A percentile compares a stretch with the other conserved stretches of the same genome.
phyloP scores from a whole-genome alignment of 2,113 vertebrate species.

The Etheostoma spectabile region DNA sequence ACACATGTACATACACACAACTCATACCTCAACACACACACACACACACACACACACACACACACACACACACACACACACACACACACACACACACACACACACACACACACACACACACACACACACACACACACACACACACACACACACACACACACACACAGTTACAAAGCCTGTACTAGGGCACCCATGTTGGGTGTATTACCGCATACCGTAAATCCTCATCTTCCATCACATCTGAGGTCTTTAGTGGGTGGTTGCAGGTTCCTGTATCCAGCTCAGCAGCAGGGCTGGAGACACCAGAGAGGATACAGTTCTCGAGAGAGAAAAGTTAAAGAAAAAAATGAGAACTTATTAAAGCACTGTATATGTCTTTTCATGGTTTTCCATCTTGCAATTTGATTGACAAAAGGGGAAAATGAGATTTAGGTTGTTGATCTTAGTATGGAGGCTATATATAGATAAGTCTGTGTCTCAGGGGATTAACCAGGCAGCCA shows the following conservation, averaged over 20 bases:
- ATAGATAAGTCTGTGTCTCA: constrained; percentile 33
- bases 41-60: no score
- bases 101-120: background rate
- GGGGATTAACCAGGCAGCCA: constrained; percentile 60
- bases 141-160: background rate
- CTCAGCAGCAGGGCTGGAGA: constrained; percentile 11
- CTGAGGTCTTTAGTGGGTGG: constrained; percentile 49
- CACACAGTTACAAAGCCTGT: constrained; percentile 49
- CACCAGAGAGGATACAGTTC: constrained; percentile 6
- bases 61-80: no score
- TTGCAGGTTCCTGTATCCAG: constrained; percentile 46
- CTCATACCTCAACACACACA: constrained; percentile 25
- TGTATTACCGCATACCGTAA: constrained; percentile 33
- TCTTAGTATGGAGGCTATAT: constrained; percentile 15
- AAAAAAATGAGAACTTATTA: constrained; percentile 5
- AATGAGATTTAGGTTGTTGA: constrained; percentile 38
- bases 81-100: constrained; percentile 17
- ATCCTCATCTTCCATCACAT: constrained; percentile 55
- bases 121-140: no score
- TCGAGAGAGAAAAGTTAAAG: constrained; percentile 1
- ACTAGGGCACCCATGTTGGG: constrained; percentile 50
- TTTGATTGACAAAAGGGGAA: constrained; percentile 52
- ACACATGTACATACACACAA: constrained; percentile 66
- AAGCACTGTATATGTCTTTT: constrained; percentile 19
- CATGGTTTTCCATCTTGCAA: constrained; percentile 30